Evolutionary conservation across 2,797 vertebrate genomes (phyloP).

Genomic region (Pangasius djambal): DNA sequence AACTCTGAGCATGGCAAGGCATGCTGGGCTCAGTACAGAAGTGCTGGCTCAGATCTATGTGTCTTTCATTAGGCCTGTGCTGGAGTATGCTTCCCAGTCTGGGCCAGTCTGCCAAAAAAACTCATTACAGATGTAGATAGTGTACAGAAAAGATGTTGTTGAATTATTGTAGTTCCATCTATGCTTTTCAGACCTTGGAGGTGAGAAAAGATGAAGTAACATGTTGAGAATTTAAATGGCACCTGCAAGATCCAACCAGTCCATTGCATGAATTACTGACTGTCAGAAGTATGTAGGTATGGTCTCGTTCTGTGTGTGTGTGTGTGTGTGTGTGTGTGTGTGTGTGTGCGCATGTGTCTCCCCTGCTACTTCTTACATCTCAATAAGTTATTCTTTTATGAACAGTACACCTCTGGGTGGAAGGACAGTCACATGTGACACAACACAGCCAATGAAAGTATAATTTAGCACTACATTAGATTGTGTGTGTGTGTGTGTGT

Average conservation of each 20-base stretch:
- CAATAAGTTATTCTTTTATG: not conserved
- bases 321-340: no score
- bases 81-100: not conserved
- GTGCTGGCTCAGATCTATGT: not conserved
- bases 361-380: not conserved
- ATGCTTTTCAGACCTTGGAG: not conserved
- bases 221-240: not conserved
- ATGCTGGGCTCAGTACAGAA: not conserved
- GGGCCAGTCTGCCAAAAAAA: not conserved
- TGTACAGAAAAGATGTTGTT: not conserved
- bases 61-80: not conserved
- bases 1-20: not conserved
- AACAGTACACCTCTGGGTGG: conserved; percentile 13
- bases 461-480: not conserved
- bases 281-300: not conserved
- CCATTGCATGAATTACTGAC: not conserved
- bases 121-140: not conserved
- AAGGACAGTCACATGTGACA: conserved; percentile 13
- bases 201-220: not conserved
- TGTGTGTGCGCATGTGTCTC: no score
- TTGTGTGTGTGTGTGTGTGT: conserved; percentile 34
- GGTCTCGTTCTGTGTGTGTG: no score
- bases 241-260: not conserved
- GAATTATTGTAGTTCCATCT: not conserved
- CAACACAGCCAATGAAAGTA: not conserved